phyloP scores from a whole-genome alignment of 2,797 vertebrate species.

The Sebastes minor region DNA sequence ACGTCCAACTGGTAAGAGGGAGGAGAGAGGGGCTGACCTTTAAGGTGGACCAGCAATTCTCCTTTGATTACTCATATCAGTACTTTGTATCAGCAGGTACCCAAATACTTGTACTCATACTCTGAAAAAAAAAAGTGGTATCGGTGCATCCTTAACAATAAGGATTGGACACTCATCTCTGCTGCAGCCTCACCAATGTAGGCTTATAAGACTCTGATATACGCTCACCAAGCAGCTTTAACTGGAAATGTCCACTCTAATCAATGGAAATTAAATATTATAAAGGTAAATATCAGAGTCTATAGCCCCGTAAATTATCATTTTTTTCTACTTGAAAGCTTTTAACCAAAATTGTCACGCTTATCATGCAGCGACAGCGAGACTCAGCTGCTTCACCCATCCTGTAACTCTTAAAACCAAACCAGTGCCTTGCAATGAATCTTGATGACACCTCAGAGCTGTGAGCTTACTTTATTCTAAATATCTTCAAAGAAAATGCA shows the following conservation, averaged over 20 bases:
- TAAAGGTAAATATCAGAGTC: neutral
- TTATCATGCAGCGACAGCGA: slow-evolving; percentile 55
- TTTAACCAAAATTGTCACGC: slow-evolving; percentile 40
- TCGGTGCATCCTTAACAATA: neutral
- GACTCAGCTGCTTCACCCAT: slow-evolving; percentile 53
- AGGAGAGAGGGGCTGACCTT: too few species aligned
- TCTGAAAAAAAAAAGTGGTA: too few species aligned
- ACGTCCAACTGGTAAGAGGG: too few species aligned
- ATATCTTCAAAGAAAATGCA: slow-evolving; percentile 68
- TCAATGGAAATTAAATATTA: neutral
- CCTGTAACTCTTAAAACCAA: slow-evolving; percentile 68
- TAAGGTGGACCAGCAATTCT: too few species aligned
- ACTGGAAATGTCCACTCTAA: neutral
- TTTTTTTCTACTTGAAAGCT: slow-evolving; percentile 50
- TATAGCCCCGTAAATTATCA: slow-evolving; percentile 42
- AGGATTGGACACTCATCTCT: neutral
- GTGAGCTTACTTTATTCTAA: slow-evolving; percentile 65
- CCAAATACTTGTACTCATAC: too few species aligned
- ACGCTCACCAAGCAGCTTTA: neutral
- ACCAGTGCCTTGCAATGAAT: slow-evolving; percentile 60
- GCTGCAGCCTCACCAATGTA: neutral
- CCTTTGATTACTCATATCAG: too few species aligned
- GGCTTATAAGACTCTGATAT: neutral
- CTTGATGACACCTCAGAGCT: slow-evolving; percentile 62
- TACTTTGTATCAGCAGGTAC: too few species aligned